Conservation (phyloP, 2,888 invertebrate species). For the Ceramica pisi region DNA sequence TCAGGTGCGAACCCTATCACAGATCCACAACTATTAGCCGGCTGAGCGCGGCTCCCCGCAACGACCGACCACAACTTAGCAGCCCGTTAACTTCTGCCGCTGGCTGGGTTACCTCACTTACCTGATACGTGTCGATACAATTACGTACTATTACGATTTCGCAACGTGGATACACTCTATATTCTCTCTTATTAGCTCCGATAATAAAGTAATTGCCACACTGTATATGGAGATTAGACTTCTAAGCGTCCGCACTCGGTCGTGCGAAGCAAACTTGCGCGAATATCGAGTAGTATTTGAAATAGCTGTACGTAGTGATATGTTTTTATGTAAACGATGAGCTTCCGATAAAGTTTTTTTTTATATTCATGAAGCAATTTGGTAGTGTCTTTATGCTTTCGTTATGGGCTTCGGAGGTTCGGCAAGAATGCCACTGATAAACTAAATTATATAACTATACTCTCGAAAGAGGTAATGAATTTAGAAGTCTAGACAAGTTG, state of each 20-base stretch:
- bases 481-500: conserved; percentile 1
- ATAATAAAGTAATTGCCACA: conserved; percentile 69
- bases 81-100: conserved; percentile 74
- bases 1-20: conserved; percentile 69
- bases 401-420: neutral
- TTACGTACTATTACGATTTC: conserved; percentile 81
- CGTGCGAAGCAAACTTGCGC: conserved; percentile 32
- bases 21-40: conserved; percentile 78
- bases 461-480: neutral
- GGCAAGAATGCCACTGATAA: conserved; percentile 1
- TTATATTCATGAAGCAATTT: conserved; percentile 30
- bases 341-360: conserved; percentile 38
- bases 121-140: conserved; percentile 84
- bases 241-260: conserved; percentile 44
- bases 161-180: conserved; percentile 77
- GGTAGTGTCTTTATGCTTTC: conserved; percentile 9
- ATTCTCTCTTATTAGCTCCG: conserved; percentile 77
- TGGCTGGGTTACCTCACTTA: conserved; percentile 82
- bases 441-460: conserved; percentile 2
- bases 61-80: conserved; percentile 72
- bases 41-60: conserved; percentile 71
- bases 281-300: conserved; percentile 50
- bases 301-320: conserved; percentile 12
- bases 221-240: conserved; percentile 67
- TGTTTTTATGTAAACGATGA: conserved; percentile 29